Evolutionary conservation across 2,888 invertebrate species (phyloP).

Genomic region (Ophion ventricosus): DNA sequence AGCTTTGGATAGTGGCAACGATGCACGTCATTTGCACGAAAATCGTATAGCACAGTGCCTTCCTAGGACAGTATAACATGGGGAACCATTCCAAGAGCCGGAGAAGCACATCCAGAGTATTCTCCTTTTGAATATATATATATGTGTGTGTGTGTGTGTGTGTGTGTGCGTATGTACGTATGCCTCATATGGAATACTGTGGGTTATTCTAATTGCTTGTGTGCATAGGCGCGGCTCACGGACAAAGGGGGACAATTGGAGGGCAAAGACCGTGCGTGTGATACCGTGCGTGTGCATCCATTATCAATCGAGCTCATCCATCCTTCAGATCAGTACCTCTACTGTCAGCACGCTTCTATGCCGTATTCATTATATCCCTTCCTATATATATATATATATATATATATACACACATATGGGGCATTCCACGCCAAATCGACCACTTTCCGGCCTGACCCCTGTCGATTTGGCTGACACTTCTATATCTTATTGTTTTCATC

Average conservation of each 20-base stretch:
- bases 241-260: conserved; percentile 69
- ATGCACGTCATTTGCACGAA: conserved; percentile 48
- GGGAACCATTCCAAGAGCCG: conserved; percentile 16
- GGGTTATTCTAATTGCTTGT: conserved; percentile 2
- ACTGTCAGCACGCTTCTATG: conserved; percentile 56
- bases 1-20: conserved; percentile 18
- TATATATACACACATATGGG: too few species aligned
- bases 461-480: too few species aligned
- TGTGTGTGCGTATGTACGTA: background rate
- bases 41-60: conserved; percentile 23
- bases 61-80: background rate
- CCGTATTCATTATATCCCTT: conserved; percentile 14
- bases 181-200: conserved; percentile 2
- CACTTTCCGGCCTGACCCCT: too few species aligned
- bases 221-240: conserved; percentile 57
- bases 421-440: too few species aligned
- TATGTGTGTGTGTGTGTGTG: background rate
- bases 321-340: conserved; percentile 50
- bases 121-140: background rate
- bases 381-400: too few species aligned
- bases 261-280: conserved; percentile 69
- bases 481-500: too few species aligned
- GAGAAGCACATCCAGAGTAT: conserved; percentile 27
- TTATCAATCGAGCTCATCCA: conserved; percentile 67
- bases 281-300: conserved; percentile 70